These are phyloP conservation scores for Troglohyphantes excavatus DNA, from an alignment of 2,888 invertebrate genomes.

Conservation along the genomic window DNA sequence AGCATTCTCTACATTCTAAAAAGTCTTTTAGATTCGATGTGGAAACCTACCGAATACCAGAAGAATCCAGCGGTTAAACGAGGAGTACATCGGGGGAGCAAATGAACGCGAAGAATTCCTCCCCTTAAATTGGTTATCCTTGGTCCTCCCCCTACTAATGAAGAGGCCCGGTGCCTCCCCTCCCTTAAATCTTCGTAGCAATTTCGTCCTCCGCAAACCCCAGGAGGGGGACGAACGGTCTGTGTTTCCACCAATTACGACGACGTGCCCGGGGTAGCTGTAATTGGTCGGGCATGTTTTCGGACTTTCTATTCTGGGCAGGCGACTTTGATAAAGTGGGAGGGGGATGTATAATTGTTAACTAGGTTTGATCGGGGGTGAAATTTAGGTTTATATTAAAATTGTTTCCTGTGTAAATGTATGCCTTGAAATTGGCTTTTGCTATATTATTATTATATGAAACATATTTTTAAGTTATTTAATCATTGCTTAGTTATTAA, in stretches of 20 bases:
- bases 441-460: too few relatives aligned
- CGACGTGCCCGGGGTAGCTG: constrained; percentile 32
- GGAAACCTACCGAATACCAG: too few relatives aligned
- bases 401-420: too few relatives aligned
- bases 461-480: too few relatives aligned
- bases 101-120: background rate
- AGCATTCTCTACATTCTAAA: too few relatives aligned
- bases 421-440: too few relatives aligned
- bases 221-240: constrained; percentile 9
- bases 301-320: background rate
- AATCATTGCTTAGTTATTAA: too few relatives aligned
- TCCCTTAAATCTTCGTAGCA: constrained; percentile 25
- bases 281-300: constrained; percentile 42
- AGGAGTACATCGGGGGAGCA: background rate
- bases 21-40: background rate
- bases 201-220: background rate
- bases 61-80: too few relatives aligned
- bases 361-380: too few relatives aligned
- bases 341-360: background rate
- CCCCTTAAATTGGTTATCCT: constrained; percentile 69
- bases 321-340: background rate
- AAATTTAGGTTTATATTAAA: too few relatives aligned
- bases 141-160: constrained; percentile 56
- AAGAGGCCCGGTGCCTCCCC: constrained; percentile 57
- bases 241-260: constrained; percentile 71